Percentiles rank a stretch among this genome's conserved stretches.
Conservation (phyloP, 2,888 invertebrate genomes). For the Apomyelois bistriatella region DNA sequence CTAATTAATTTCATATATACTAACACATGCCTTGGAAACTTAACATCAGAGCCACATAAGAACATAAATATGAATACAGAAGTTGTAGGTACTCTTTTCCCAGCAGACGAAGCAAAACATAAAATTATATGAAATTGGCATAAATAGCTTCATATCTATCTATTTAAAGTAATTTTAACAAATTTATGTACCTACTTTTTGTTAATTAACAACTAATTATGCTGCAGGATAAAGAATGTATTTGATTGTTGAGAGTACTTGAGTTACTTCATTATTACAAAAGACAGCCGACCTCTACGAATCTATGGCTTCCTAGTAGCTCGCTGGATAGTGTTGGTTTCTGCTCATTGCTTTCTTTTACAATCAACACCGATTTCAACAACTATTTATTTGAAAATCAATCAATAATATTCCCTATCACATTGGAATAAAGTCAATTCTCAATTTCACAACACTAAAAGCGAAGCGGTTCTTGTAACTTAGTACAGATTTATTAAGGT, state of each 20-base stretch:
- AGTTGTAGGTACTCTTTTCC: too few species aligned
- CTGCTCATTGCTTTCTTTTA: constrained; percentile 38
- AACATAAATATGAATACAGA: too few species aligned
- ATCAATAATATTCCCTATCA: constrained; percentile 1
- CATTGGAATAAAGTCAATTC: constrained; percentile 3
- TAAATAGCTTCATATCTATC: too few species aligned
- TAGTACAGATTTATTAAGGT: constrained; percentile 2
- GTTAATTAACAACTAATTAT: too few species aligned
- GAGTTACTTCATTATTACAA: constrained; percentile 6
- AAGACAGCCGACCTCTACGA: constrained; percentile 26
- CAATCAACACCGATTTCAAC: constrained; percentile 23
- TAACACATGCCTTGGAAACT: too few species aligned
- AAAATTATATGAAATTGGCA: too few species aligned
- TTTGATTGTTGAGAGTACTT: not conserved
- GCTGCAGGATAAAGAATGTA: too few species aligned
- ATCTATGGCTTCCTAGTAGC: constrained; percentile 59
- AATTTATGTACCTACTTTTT: too few species aligned
- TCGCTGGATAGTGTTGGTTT: constrained; percentile 59
- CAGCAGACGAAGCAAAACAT: too few species aligned
- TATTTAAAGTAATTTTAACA: too few species aligned
- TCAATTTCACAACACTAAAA: not conserved
- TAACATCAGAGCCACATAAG: too few species aligned
- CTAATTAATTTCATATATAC: too few species aligned
- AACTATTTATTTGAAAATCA: constrained; percentile 2
- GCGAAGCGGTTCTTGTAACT: constrained; percentile 2